These are phyloP conservation scores for Rhimphoctona megacephalus DNA, from an alignment of 2,888 invertebrate genomes.

Conservation along the genomic window DNA sequence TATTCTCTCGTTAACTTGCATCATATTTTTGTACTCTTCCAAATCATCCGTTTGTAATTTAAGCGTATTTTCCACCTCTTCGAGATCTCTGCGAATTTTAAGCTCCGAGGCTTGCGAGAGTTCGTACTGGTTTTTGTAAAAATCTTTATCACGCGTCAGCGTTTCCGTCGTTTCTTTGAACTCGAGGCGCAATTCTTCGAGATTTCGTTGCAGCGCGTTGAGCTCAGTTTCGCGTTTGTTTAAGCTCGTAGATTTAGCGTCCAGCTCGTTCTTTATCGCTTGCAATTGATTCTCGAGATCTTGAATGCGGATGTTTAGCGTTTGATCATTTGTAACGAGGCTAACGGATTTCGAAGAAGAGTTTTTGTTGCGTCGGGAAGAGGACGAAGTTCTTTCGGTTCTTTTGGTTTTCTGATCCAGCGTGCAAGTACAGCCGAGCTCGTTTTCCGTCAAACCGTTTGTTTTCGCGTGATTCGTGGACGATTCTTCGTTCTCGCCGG, in stretches of 20 bases:
- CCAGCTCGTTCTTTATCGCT: conserved; percentile 87
- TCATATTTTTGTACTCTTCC: conserved; percentile 85
- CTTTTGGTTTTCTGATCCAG: conserved; percentile 33
- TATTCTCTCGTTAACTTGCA: conserved; percentile 86
- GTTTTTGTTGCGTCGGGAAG: conserved; percentile 25
- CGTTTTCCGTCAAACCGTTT: conserved; percentile 48
- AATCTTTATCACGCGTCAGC: conserved; percentile 86
- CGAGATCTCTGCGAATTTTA: conserved; percentile 86
- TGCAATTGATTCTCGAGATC: conserved; percentile 85
- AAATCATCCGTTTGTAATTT: conserved; percentile 85
- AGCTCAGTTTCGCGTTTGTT: conserved; percentile 87
- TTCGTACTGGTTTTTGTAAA: conserved; percentile 87
- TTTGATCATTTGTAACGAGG: conserved; percentile 31
- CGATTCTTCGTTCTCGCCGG: conserved; percentile 50
- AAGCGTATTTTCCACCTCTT: conserved; percentile 86
- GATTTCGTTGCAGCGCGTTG: conserved; percentile 86
- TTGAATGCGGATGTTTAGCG: conserved; percentile 60
- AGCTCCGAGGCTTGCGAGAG: conserved; percentile 86
- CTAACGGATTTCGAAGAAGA: conserved; percentile 47
- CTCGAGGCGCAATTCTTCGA: conserved; percentile 86
- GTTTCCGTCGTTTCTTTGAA: conserved; percentile 86
- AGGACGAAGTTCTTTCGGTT: conserved; percentile 13
- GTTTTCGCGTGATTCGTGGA: conserved; percentile 53
- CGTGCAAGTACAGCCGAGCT: conserved; percentile 26
- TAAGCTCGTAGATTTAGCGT: conserved; percentile 87